phyloP scores from a whole-genome alignment of 37 sponge, comb jelly and placozoan genomes.

The Corticium candelabrum region DNA sequence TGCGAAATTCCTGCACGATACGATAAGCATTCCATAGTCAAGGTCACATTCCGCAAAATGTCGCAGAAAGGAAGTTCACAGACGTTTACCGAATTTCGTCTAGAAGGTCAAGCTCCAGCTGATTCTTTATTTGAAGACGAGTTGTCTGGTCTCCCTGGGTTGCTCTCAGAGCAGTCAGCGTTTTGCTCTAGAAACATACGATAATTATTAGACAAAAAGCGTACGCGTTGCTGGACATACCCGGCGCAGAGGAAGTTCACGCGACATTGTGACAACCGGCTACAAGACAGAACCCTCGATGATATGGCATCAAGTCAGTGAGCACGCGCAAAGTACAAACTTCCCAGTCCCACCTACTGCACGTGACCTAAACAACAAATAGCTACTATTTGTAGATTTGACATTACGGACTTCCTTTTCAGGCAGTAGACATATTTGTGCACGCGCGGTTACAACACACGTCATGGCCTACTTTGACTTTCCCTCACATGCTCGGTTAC shows the following conservation, averaged over 20 bases:
- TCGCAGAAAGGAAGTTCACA: background rate
- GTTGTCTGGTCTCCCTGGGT: slow-evolving; percentile 29
- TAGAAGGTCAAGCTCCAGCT: slow-evolving; percentile 60
- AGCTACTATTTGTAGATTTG: too few relatives aligned
- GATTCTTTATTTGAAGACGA: slow-evolving; percentile 51
- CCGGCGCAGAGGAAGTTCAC: background rate
- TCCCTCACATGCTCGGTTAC: too few relatives aligned
- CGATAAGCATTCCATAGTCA: background rate
- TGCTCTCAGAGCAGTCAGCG: background rate
- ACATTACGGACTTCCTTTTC: too few relatives aligned
- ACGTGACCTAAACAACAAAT: too few relatives aligned
- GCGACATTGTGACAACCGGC: too few relatives aligned
- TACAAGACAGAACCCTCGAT: too few relatives aligned
- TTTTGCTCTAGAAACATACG: background rate
- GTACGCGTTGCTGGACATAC: background rate
- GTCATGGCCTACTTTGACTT: too few relatives aligned
- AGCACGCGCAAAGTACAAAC: too few relatives aligned
- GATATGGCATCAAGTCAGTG: too few relatives aligned
- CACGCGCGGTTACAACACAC: too few relatives aligned
- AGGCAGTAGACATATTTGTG: too few relatives aligned
- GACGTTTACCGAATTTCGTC: slow-evolving; percentile 62
- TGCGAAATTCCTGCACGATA: slow-evolving; percentile 37
- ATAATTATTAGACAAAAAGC: background rate
- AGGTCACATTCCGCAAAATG: background rate
- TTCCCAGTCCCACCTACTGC: too few relatives aligned